These are phyloP conservation scores for Bubo blakistoni DNA, from an alignment of 2,113 vertebrate species.

Conservation along the genomic window DNA sequence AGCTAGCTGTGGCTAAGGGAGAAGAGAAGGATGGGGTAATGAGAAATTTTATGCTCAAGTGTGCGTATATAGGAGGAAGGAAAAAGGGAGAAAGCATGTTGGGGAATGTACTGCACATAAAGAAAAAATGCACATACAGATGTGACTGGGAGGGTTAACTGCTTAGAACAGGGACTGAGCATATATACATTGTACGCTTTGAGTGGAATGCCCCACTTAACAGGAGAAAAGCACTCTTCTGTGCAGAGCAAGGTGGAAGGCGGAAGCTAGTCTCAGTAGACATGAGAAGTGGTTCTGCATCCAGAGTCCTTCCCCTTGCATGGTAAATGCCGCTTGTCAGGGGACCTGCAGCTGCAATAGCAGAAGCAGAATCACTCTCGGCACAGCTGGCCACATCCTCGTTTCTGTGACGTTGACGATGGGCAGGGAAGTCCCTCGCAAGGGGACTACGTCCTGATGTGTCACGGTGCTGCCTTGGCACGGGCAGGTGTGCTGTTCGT, in stretches of 20 bases:
- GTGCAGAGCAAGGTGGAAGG: background rate
- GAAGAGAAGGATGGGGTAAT: background rate
- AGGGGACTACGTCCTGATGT: background rate
- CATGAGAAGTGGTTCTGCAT: background rate
- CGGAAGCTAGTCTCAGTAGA: background rate
- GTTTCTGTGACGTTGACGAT: background rate
- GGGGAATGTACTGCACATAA: background rate
- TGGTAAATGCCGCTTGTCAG: fast-evolving
- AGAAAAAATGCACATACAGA: background rate
- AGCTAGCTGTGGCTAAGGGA: background rate
- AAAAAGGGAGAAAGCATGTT: background rate
- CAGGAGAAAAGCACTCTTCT: background rate
- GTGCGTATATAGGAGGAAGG: background rate
- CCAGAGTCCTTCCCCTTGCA: background rate
- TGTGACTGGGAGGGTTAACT: background rate
- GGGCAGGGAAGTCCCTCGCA: background rate
- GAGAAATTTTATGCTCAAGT: background rate
- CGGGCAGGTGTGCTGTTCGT: fast-evolving
- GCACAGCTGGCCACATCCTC: background rate
- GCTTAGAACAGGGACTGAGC: background rate
- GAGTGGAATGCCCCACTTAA: fast-evolving
- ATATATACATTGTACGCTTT: fast-evolving
- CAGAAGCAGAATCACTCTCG: fast-evolving
- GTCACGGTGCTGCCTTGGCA: background rate
- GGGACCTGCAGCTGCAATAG: fast-evolving